A percentile compares a stretch with the other conserved stretches of the same genome.
These are phyloP conservation scores for Calyptommatus sinebrachiatus DNA, from an alignment of 2,113 vertebrate genomes.

Conservation along the genomic window DNA sequence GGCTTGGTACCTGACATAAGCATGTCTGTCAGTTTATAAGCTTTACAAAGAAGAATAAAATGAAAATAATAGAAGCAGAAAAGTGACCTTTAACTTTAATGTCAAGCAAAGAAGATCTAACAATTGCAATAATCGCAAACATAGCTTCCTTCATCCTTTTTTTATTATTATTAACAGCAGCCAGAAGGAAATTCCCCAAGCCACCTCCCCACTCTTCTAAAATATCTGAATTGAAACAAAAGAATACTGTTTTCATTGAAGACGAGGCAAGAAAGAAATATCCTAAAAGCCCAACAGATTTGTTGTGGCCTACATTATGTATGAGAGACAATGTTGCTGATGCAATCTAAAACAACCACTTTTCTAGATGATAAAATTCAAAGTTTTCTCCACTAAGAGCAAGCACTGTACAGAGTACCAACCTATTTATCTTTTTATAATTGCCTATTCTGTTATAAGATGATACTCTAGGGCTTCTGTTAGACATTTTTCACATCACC, in stretches of 20 bases:
- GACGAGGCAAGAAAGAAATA: neutral
- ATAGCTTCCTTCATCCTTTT: neutral
- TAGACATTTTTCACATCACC: neutral
- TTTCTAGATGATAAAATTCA: neutral
- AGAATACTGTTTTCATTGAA: neutral
- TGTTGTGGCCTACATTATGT: neutral
- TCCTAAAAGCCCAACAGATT: neutral
- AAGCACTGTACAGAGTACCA: neutral
- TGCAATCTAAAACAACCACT: neutral
- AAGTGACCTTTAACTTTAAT: conserved; percentile 16
- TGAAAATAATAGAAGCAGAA: neutral
- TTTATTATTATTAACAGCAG: neutral
- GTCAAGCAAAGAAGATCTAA: conserved; percentile 7
- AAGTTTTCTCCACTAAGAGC: neutral
- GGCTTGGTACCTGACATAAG: neutral
- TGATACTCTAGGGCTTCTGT: neutral
- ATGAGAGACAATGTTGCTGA: neutral
- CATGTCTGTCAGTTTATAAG: conserved; percentile 1
- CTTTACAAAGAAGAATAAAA: neutral
- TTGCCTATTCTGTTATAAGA: neutral
- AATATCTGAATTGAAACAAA: neutral
- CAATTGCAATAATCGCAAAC: neutral
- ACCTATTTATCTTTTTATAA: no score
- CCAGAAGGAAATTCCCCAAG: neutral
- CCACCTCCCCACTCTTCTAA: neutral